A percentile compares a stretch with the other conserved stretches of the same genome.
Evolutionary conservation across 1,140 invertebrate species (phyloP).

Genomic region (Zaprionus nigranus): DNA sequence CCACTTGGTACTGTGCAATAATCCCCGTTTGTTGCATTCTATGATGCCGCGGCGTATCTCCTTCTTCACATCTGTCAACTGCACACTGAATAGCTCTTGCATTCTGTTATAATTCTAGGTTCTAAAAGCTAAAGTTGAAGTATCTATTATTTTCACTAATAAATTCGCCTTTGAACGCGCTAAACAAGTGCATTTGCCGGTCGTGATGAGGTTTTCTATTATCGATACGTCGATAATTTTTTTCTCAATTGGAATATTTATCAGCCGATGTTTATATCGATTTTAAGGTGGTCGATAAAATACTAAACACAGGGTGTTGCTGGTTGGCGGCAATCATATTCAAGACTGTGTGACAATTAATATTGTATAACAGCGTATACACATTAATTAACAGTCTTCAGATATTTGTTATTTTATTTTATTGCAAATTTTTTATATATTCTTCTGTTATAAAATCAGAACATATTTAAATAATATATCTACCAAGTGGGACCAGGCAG

Average conservation of each 20-base stretch:
- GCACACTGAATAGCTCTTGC: constrained; percentile 72
- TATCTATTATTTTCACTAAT: constrained; percentile 4
- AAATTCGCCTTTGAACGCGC: constrained; percentile 34
- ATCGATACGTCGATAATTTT: constrained; percentile 8
- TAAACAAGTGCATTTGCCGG: constrained; percentile 64
- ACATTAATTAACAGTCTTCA: no score
- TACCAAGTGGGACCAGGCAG: not conserved
- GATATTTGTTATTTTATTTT: no score
- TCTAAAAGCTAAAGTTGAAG: not conserved
- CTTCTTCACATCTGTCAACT: constrained; percentile 72
- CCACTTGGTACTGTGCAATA: constrained; percentile 89
- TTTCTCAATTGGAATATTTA: not conserved
- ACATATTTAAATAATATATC: not conserved
- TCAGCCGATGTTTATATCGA: not conserved
- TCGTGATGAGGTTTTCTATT: constrained; percentile 12
- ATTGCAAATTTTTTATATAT: not conserved
- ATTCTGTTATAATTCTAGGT: constrained; percentile 27
- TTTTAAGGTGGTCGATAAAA: not conserved
- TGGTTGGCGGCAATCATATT: not conserved
- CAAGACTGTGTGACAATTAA: not conserved
- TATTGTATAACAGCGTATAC: not conserved
- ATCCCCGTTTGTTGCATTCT: constrained; percentile 80
- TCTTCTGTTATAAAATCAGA: not conserved
- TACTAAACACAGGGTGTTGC: constrained; percentile 1
- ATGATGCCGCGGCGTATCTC: constrained; percentile 76